Conservation (phyloP, 2,888 invertebrate genomes). For the Odontothrips loti region DNA sequence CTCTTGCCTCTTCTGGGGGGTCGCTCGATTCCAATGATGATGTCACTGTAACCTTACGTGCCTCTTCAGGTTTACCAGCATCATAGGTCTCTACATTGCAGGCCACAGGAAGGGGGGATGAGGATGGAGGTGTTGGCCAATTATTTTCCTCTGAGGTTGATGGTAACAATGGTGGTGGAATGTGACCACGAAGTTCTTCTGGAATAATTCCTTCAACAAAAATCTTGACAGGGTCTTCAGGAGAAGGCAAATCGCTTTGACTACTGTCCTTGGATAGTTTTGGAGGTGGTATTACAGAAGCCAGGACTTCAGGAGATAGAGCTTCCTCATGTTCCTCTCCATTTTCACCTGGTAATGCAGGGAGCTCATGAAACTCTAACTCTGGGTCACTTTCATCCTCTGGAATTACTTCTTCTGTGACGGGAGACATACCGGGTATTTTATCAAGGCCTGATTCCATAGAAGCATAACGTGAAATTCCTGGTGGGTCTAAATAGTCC, state of each 20-base stretch:
- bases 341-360: background rate
- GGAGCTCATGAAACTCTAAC: background rate
- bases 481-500: background rate
- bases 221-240: background rate
- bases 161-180: conserved; percentile 66
- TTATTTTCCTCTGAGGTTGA: conserved; percentile 54
- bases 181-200: conserved; percentile 2
- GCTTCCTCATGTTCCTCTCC: conserved; percentile 31
- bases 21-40: conserved; percentile 57
- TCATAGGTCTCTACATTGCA: conserved; percentile 17
- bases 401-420: conserved; percentile 3
- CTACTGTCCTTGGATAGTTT: background rate
- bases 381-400: conserved; percentile 5
- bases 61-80: conserved; percentile 29
- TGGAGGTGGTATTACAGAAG: conserved; percentile 32
- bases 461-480: background rate
- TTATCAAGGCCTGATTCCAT: conserved; percentile 18
- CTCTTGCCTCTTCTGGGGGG: conserved; percentile 51
- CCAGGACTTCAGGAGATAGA: conserved; percentile 36
- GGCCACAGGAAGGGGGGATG: background rate
- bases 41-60: conserved; percentile 24
- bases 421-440: conserved; percentile 1
- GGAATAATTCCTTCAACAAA: conserved; percentile 1
- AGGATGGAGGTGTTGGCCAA: conserved; percentile 73
- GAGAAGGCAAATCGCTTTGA: background rate